These are phyloP conservation scores for Ataeniobius toweri DNA, from an alignment of 2,797 vertebrate genomes.

Conservation along the genomic window DNA sequence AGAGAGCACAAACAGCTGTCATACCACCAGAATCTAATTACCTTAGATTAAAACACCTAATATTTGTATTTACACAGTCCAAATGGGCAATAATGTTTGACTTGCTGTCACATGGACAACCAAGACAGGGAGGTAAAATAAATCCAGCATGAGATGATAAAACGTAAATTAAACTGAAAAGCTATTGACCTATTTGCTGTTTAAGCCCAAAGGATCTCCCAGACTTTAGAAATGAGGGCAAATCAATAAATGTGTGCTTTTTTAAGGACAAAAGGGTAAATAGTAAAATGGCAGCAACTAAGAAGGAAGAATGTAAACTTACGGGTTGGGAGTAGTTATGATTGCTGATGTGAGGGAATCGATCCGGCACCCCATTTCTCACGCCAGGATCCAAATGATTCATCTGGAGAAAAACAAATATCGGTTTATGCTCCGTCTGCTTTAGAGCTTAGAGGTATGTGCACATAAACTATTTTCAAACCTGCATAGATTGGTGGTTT, in stretches of 20 bases:
- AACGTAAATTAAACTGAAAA: background rate
- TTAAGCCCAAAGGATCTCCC: background rate
- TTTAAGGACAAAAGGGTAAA: background rate
- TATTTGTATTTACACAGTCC: background rate
- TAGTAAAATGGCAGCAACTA: no score
- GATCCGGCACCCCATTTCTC: conserved; percentile 51
- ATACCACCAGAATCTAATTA: no score
- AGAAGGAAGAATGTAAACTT: conserved; percentile 24
- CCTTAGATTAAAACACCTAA: background rate
- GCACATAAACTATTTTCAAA: conserved; percentile 23
- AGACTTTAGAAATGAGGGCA: no score
- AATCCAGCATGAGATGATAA: background rate
- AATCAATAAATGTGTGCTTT: no score
- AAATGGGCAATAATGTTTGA: background rate
- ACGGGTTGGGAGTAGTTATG: conserved; percentile 48
- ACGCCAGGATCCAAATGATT: conserved; percentile 41
- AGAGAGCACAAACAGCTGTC: no score
- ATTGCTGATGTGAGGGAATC: conserved; percentile 39
- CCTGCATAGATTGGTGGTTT: conserved; percentile 60
- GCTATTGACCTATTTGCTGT: background rate
- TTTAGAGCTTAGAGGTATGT: background rate
- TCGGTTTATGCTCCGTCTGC: background rate
- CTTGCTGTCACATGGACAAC: background rate
- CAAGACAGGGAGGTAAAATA: background rate
- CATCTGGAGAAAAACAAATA: conserved; percentile 40